Evolutionary conservation across 2,113 vertebrate genomes (phyloP).

Genomic region (Cinclus cinclus): DNA sequence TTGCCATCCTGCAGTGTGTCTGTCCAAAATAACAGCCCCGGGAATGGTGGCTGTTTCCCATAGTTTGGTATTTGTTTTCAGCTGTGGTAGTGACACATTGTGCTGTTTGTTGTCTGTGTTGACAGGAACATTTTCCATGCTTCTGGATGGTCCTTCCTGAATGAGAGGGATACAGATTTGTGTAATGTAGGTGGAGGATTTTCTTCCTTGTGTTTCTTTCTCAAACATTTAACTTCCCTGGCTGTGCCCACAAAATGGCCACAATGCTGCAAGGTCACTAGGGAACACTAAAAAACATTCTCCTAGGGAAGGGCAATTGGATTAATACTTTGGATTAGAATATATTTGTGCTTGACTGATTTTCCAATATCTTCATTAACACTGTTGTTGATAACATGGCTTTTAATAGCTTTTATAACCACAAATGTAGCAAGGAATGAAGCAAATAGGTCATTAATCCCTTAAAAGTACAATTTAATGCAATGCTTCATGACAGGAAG

Average conservation of each 20-base stretch:
- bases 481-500: constrained; percentile 76
- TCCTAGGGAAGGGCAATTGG: neutral
- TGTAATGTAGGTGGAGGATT: neutral
- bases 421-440: constrained; percentile 58
- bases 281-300: neutral
- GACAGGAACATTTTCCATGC: neutral
- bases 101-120: neutral
- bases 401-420: constrained; percentile 64
- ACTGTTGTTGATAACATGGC: constrained; percentile 45
- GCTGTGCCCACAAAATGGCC: neutral
- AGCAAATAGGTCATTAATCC: constrained; percentile 70
- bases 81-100: neutral
- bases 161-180: neutral
- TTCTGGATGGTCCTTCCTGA: neutral
- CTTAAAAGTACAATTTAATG: constrained; percentile 75
- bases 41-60: neutral
- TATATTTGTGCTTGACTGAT: neutral
- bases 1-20: neutral
- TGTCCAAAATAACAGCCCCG: neutral
- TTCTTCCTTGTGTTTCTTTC: neutral
- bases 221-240: neutral
- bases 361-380: constrained; percentile 55
- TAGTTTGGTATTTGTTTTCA: neutral
- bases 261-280: neutral
- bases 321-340: constrained; percentile 9